Evolutionary conservation across 2,888 invertebrate species (phyloP), one percentile per base, ranked within the genome.

Genomic region (Neria commutata): DNA sequence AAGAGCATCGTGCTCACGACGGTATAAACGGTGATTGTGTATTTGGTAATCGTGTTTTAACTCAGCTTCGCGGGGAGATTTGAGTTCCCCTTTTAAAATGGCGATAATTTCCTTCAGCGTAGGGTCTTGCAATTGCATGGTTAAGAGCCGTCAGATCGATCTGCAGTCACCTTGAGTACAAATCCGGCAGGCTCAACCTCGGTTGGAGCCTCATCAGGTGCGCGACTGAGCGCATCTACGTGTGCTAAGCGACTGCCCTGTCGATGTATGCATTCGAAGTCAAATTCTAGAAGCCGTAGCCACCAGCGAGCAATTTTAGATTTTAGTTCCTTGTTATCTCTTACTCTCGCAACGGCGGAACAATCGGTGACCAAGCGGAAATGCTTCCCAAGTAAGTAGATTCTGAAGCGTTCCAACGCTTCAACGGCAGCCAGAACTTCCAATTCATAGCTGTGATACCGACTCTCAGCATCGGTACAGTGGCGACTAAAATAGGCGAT

Each of bases 351-450:
- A 14, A 42, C 21, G 21, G 42, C 42, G 6, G 42, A 42, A 48
- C 54, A 56, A 47, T 51, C 77, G 2, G 56, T 61, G 5, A 59
- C 34, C 1, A 62, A 10, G 1, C n/a, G 11, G 23, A 64, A 64
- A 5, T 72, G 48, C 46, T 56, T 59, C 6, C 74, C 74, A 26
- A 77, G 48, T n/a, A 77, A 52, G 56, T 77, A 79, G 3, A 74
- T 63, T n/a, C 76, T 54, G 57, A 78, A 77, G 42, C 73, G 72
- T 37, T 76, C 70, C 14, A 77, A 47, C 1, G 75, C 68, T 64
- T 72, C 62, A 16, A 78, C 71, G 10, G 77, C 65, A 0, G 75
- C 74, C 16, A 79, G 56, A 10, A 76, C 72, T 63, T 79, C 76
- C 53, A n/a, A n/a, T 50, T 79, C 75, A 55, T 75, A 76, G 54